Conservation (phyloP, 1,140 invertebrate genomes). For the Trichonephila clavata region DNA sequence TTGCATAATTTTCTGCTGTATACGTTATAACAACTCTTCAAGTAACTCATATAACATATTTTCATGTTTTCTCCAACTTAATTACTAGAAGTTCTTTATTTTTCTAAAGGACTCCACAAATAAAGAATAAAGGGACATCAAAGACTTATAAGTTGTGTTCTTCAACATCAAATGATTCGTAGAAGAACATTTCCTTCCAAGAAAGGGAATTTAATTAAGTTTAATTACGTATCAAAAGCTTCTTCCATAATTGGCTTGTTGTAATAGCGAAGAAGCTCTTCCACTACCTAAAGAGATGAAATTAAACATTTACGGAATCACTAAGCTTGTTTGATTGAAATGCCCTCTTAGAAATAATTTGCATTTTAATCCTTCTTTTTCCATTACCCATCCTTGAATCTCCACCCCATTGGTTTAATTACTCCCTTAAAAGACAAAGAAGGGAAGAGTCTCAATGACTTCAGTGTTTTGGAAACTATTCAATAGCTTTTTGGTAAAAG, state of each 20-base stretch:
- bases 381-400: not conserved
- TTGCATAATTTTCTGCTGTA: too few species aligned
- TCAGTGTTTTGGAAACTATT: not conserved
- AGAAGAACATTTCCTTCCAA: not conserved
- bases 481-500: not conserved
- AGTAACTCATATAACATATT: too few species aligned
- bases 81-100: too few species aligned
- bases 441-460: not conserved
- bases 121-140: not conserved
- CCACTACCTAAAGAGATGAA: not conserved
- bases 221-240: constrained; percentile 40
- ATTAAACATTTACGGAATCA: constrained; percentile 35
- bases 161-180: not conserved
- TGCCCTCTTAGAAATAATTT: not conserved
- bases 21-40: too few species aligned
- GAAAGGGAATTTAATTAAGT: constrained; percentile 30
- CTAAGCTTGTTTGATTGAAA: constrained; percentile 7
- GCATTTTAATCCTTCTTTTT: constrained; percentile 14
- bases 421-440: not conserved
- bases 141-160: not conserved
- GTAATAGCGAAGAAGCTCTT: not conserved
- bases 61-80: too few species aligned
- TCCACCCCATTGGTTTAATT: not conserved
- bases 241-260: constrained; percentile 27
- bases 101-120: not conserved